These are phyloP conservation scores for Carcina quercana DNA, from an alignment of 2,888 invertebrate genomes.

Conservation along the genomic window DNA sequence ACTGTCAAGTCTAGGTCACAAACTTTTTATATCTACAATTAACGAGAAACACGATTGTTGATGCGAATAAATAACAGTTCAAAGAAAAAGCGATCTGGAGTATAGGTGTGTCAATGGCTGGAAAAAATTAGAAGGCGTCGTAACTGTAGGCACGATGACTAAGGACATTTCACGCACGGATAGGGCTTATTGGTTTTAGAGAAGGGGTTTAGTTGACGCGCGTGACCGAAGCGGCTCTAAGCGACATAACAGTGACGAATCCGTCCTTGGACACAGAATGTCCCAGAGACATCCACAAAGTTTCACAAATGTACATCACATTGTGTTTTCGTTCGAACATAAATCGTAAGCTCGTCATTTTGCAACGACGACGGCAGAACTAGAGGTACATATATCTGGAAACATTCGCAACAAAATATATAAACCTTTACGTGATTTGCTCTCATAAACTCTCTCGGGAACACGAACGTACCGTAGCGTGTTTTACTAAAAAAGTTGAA, in stretches of 20 bases:
- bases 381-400: neutral
- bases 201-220: constrained; percentile 23
- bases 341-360: neutral
- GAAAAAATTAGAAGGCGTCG: no score
- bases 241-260: constrained; percentile 11
- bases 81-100: no score
- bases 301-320: neutral
- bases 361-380: no score
- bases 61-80: no score
- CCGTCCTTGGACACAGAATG: neutral
- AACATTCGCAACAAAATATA: constrained; percentile 5
- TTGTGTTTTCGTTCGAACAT: neutral
- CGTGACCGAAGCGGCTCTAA: constrained; percentile 12
- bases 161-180: constrained; percentile 28
- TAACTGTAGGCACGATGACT: constrained; percentile 18
- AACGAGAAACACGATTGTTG: no score
- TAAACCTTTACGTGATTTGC: constrained; percentile 9
- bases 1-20: no score
- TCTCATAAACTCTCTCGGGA: constrained; percentile 18
- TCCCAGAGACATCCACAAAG: neutral
- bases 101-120: no score
- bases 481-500: constrained; percentile 27
- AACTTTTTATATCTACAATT: no score
- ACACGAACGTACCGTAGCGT: constrained; percentile 19
- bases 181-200: constrained; percentile 27